Evolutionary conservation across 2,888 invertebrate genomes (phyloP).

Genomic region (Mesodorylaimus sp.): DNA sequence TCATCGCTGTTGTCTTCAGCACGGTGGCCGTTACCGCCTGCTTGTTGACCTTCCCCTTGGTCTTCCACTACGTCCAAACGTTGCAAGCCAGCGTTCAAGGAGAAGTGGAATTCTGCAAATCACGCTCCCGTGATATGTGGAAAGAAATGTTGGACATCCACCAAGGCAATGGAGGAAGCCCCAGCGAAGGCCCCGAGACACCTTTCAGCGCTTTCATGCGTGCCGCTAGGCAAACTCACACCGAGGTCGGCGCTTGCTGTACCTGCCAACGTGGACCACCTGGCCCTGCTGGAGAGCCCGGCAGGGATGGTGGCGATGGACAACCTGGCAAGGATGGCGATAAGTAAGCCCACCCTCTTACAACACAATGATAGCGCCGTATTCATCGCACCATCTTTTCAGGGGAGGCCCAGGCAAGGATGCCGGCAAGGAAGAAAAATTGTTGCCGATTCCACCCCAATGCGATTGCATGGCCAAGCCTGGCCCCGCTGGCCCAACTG

Average conservation of each 20-base stretch:
- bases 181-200: not conserved
- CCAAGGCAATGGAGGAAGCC: not conserved
- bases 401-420: slow-evolving; percentile 3
- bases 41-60: slow-evolving; percentile 26
- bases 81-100: slow-evolving; percentile 26
- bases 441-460: slow-evolving; percentile 1
- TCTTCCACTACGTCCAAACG: slow-evolving; percentile 29
- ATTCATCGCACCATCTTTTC: not conserved
- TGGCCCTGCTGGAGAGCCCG: slow-evolving; percentile 18
- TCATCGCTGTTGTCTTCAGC: slow-evolving; percentile 19
- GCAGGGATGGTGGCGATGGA: slow-evolving; percentile 9
- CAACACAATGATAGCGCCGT: not conserved
- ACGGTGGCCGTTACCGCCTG: slow-evolving; percentile 27
- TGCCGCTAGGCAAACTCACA: not conserved
- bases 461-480: slow-evolving; percentile 13
- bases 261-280: slow-evolving; percentile 15
- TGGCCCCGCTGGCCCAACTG: slow-evolving; percentile 22
- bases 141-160: slow-evolving; percentile 7
- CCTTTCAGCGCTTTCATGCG: slow-evolving; percentile 2
- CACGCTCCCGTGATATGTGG: slow-evolving; percentile 6
- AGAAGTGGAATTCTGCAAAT: slow-evolving; percentile 10
- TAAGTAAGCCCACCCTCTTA: not conserved
- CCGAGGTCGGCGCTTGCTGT: slow-evolving; percentile 13
- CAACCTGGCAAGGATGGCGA: slow-evolving; percentile 5
- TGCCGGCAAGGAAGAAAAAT: not conserved